Percentiles rank a stretch among this genome's conserved stretches.
Evolutionary conservation across 2,113 vertebrate genomes (phyloP).

Genomic region (Archocentrus centrarchus): DNA sequence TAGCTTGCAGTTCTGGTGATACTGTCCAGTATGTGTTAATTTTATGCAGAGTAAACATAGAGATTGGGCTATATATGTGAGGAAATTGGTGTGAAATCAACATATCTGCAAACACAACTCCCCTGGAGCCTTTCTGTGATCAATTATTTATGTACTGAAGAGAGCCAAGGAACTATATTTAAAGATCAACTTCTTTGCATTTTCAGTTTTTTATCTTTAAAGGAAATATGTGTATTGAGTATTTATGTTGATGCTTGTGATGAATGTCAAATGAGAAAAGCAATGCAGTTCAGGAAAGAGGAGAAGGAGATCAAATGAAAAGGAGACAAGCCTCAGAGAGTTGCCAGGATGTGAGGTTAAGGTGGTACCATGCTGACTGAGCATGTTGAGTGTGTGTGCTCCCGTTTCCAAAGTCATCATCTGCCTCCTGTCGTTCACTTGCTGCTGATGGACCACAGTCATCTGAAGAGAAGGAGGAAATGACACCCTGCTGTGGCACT

Average conservation of each 20-base stretch:
- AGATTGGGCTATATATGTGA: conserved; percentile 55
- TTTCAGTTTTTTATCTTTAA: conserved; percentile 58
- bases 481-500: conserved; percentile 33
- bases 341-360: conserved; percentile 63
- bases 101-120: conserved; percentile 58
- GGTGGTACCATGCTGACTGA: conserved; percentile 64
- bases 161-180: conserved; percentile 70
- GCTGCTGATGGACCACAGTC: conserved; percentile 24
- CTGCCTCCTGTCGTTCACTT: conserved; percentile 46
- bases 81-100: conserved; percentile 74
- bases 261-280: conserved; percentile 54
- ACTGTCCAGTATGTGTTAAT: conserved; percentile 60
- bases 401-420: conserved; percentile 36
- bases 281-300: conserved; percentile 23
- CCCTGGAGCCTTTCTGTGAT: conserved; percentile 62
- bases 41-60: conserved; percentile 69
- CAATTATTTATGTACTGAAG: conserved; percentile 72
- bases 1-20: conserved; percentile 26
- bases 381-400: conserved; percentile 43
- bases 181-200: conserved; percentile 62
- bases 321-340: conserved; percentile 37
- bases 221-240: conserved; percentile 59
- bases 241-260: conserved; percentile 60
- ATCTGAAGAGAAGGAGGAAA: conserved; percentile 32
- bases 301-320: conserved; percentile 46